Evolutionary conservation across 1,140 invertebrate species (phyloP), one percentile per base, ranked within the genome.

Genomic region (Anastrepha ludens): DNA sequence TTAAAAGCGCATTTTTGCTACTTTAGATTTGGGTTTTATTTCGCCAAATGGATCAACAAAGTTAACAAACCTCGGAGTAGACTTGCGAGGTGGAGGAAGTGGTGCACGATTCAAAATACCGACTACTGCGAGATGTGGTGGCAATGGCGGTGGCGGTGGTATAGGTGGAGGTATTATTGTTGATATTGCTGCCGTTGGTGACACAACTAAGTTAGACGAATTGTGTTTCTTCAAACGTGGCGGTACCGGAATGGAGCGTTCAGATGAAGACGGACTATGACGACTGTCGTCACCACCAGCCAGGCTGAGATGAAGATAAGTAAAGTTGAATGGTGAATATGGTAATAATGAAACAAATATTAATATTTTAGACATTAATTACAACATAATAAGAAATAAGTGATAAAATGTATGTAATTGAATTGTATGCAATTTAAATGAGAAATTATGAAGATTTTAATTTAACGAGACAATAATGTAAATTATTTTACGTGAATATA

Each of bases 211-310:
- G 64, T 78, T 88, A 74, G 17, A 59, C 17, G 62, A 85, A 64
- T 85, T 44, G 44, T 86, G 88, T 60, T 90, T 90, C 85, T 90
- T 90, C 47, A 88, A 88, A 87, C 89, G 89, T 60, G 89, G 89
- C 59, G 89, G 89, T 62, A 90, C 89, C 41, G 87, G 65, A 39
- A 90, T 85, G 2, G 89, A 90, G 65, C 87, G 87, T 87, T 90
- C 89, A 17, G 89, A 90, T 64, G 89, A 89, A 86, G 89, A 90
- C 47, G 89, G 88, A 88, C 89, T 90, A 85, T 89, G 88, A 88
- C 88, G 88, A 86, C 88, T 88, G 60, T 88, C 67, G 59, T 88
- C 88, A 67, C 60, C 67, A 44, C 74, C 74, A 81, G 47, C 17
- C 4, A 81, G n/a, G 44, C 74, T 81, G 9, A 55, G 47, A 55